phyloP scores from a whole-genome alignment of 2,888 invertebrate genomes.

The Danaus chrysippus region DNA sequence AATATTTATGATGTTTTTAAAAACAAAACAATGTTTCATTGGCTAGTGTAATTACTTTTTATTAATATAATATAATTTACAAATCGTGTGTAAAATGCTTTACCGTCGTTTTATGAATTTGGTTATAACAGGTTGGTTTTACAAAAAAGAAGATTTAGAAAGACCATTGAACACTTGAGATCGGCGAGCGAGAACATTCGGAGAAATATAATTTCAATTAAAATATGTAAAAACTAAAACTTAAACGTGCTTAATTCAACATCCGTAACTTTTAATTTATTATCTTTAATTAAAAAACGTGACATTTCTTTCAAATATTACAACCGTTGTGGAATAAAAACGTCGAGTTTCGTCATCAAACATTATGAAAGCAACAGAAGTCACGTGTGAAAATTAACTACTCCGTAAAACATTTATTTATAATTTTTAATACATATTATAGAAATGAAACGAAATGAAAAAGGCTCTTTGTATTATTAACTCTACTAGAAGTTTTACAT shows the following conservation, averaged over 20 bases:
- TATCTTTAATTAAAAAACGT: slow-evolving; percentile 33
- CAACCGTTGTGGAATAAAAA: slow-evolving; percentile 33
- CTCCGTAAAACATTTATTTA: background rate
- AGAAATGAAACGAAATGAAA: too few species aligned
- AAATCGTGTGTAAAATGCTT: slow-evolving; percentile 21
- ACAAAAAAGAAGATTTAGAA: slow-evolving; percentile 10
- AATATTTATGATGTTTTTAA: slow-evolving; percentile 13
- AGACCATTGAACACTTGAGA: slow-evolving; percentile 15
- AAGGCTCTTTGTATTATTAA: too few species aligned
- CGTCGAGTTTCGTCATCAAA: slow-evolving; percentile 27
- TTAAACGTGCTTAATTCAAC: slow-evolving; percentile 1
- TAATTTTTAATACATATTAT: too few species aligned
- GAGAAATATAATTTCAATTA: background rate
- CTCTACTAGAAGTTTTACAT: too few species aligned
- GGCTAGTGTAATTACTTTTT: background rate
- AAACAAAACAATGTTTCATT: slow-evolving; percentile 13
- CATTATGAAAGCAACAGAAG: slow-evolving; percentile 33
- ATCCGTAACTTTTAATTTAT: background rate
- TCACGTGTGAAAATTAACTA: slow-evolving; percentile 25
- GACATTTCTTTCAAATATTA: slow-evolving; percentile 37
- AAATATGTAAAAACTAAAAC: background rate
- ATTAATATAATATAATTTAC: slow-evolving; percentile 2
- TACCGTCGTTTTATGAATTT: slow-evolving; percentile 19
- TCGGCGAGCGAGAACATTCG: background rate
- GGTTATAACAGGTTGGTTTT: slow-evolving; percentile 20